phyloP scores from a whole-genome alignment of 2,797 vertebrate genomes.

The Triplophysa bombifrons region DNA sequence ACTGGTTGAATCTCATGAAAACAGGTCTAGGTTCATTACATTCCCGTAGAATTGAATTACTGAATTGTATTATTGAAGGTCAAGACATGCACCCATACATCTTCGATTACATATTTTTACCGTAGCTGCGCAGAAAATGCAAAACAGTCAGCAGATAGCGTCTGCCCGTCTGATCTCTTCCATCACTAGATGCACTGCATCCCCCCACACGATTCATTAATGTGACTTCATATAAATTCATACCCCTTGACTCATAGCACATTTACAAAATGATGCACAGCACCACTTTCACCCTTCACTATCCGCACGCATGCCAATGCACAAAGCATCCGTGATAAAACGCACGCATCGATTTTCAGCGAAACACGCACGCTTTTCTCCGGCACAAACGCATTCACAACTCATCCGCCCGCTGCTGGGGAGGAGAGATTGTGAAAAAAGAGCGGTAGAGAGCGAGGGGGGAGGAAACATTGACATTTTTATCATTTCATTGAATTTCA shows the following conservation, averaged over 20 bases:
- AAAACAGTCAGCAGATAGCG: neutral
- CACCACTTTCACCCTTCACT: conserved; percentile 28
- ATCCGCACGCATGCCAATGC: conserved; percentile 27
- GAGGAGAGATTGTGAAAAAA: conserved; percentile 40
- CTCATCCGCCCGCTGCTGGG: conserved; percentile 42
- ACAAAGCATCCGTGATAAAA: conserved; percentile 29
- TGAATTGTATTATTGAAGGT: no score
- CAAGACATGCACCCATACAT: neutral
- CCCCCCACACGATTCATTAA: conserved; percentile 12
- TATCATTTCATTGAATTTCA: conserved; percentile 85
- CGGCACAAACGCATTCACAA: conserved; percentile 36
- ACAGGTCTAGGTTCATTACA: neutral
- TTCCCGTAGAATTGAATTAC: neutral
- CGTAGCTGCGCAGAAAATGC: neutral
- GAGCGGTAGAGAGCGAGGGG: conserved; percentile 22
- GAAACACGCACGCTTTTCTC: conserved; percentile 14
- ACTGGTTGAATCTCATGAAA: neutral
- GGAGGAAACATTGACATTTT: conserved; percentile 78
- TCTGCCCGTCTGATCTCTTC: conserved; percentile 22
- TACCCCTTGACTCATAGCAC: conserved; percentile 12
- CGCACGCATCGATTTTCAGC: conserved; percentile 12
- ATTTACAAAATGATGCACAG: conserved; percentile 20
- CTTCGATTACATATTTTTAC: neutral
- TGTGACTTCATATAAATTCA: conserved; percentile 21
- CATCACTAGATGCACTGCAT: neutral